Conservation (phyloP, 64 coral and sea anemone genomes). For the Acropora yongei region DNA sequence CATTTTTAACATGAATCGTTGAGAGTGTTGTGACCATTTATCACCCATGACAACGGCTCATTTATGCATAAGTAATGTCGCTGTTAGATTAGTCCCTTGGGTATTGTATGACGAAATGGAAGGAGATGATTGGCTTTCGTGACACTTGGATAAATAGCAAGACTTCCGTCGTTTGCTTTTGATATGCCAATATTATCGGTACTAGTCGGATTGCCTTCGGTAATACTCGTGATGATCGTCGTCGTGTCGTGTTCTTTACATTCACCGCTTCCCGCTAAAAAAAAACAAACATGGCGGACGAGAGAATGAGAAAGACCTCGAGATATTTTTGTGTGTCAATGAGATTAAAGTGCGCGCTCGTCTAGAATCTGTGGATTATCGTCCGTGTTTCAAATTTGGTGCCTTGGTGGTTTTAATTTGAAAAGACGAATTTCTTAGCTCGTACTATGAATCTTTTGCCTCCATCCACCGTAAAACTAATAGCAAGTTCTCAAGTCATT, state of each 20-base stretch:
- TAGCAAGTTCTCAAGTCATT: constrained; percentile 93
- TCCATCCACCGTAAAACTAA: constrained; percentile 74
- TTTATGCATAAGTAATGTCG: not conserved
- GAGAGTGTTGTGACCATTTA: constrained; percentile 22
- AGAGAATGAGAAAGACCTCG: too few relatives aligned
- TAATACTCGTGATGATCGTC: not conserved
- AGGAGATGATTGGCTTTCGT: constrained; percentile 13
- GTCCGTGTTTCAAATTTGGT: too few relatives aligned
- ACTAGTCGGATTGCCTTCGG: not conserved
- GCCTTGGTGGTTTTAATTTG: too few relatives aligned
- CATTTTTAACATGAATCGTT: not conserved
- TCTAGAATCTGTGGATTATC: too few relatives aligned
- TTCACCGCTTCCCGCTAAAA: constrained; percentile 43
- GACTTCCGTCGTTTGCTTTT: not conserved
- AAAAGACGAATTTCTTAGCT: not conserved
- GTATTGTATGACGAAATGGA: constrained; percentile 9
- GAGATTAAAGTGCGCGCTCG: too few relatives aligned
- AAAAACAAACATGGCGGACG: constrained; percentile 21
- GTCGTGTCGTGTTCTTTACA: too few relatives aligned
- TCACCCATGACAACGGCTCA: constrained; percentile 44
- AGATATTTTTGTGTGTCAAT: too few relatives aligned
- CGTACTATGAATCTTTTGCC: constrained; percentile 70
- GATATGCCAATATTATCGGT: not conserved
- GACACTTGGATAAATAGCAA: not conserved
- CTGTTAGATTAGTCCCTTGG: constrained; percentile 24